Percentiles rank a stretch among this genome's conserved stretches.
phyloP scores from a whole-genome alignment of 2,888 invertebrate genomes.

The Slavum lentiscoides region DNA sequence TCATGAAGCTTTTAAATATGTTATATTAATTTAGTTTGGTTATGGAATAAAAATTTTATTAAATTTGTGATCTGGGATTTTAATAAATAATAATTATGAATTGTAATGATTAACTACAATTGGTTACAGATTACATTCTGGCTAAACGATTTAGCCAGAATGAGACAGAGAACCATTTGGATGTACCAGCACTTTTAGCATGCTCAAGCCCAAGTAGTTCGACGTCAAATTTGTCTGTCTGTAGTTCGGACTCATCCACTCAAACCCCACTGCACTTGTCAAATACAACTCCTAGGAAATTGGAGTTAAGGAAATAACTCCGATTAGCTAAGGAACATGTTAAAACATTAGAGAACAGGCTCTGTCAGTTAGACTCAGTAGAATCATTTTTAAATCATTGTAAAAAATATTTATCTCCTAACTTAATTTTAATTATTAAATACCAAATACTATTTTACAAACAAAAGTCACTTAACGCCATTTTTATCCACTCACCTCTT shows the following conservation, averaged over 20 bases:
- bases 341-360: slow-evolving; percentile 19
- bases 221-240: slow-evolving; percentile 19
- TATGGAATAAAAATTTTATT: too few species aligned
- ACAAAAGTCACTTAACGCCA: too few species aligned
- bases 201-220: slow-evolving; percentile 3
- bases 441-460: too few species aligned
- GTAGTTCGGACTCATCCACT: slow-evolving; percentile 6
- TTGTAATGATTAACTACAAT: background rate
- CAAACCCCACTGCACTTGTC: slow-evolving; percentile 2
- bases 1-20: too few species aligned
- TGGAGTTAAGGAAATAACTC: slow-evolving; percentile 1
- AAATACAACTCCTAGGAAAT: slow-evolving; percentile 21
- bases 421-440: slow-evolving; percentile 20
- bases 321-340: slow-evolving; percentile 1
- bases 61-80: too few species aligned
- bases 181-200: background rate
- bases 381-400: background rate
- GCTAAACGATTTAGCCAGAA: too few species aligned
- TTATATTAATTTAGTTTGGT: too few species aligned
- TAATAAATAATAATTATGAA: too few species aligned
- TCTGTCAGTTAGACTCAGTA: slow-evolving; percentile 8
- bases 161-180: background rate
- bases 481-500: too few species aligned
- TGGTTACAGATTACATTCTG: slow-evolving; percentile 21
- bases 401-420: background rate